Conservation (phyloP, 1,140 invertebrate genomes). For the Halesus radiatus region DNA sequence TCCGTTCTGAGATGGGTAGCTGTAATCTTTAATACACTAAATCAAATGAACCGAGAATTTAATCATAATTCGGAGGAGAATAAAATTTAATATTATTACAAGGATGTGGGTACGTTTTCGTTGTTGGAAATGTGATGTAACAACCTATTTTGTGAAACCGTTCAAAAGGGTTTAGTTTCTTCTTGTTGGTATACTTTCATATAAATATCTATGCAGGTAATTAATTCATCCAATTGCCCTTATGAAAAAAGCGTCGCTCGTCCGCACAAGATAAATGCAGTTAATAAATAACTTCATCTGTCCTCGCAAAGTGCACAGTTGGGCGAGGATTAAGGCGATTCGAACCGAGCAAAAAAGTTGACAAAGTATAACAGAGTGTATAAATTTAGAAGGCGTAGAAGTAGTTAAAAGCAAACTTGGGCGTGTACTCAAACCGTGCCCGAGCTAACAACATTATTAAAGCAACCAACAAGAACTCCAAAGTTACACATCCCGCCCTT, state of each 20-base stretch:
- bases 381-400: slow-evolving; percentile 58
- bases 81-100: no score
- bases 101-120: no score
- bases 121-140: no score
- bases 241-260: neutral
- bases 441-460: slow-evolving; percentile 59
- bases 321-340: slow-evolving; percentile 1
- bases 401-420: slow-evolving; percentile 57
- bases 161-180: no score
- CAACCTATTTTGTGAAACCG: no score
- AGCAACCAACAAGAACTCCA: slow-evolving; percentile 58
- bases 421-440: slow-evolving; percentile 55
- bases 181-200: no score
- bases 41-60: no score
- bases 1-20: no score
- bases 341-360: slow-evolving; percentile 52
- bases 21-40: no score
- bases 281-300: slow-evolving; percentile 21
- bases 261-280: neutral
- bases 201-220: no score
- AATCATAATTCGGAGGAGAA: no score
- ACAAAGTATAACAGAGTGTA: slow-evolving; percentile 55
- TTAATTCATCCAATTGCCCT: no score
- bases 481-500: slow-evolving; percentile 55
- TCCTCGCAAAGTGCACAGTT: slow-evolving; percentile 23